Base-by-base conservation (phyloP, 2,888 invertebrate species). In the Athalia circularis region DNA sequence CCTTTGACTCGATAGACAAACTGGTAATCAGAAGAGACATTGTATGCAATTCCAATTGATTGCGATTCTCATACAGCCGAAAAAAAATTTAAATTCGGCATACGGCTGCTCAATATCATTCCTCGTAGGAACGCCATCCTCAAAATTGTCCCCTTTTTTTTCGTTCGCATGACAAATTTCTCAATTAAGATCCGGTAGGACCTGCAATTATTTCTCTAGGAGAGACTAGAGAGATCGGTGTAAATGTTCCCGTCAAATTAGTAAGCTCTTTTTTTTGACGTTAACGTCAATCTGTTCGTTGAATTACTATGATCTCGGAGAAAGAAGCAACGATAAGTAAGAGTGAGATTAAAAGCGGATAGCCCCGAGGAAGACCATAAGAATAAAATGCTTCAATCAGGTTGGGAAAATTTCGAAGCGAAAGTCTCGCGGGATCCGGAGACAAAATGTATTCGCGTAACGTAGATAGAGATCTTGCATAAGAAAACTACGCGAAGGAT, bases 401-500 rank as follows among this genome's bases (percentile, higher is more conserved):
- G 62, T 75, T 52, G 75, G 61, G 75, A 52, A 75, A 75, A 75
- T 75, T 61, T 61, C 62, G 62, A 75, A 75, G 48, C 62, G 75
- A 75, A 75, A 64, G 59, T 75, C 75, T 62, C 75, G 50, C 11
- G 75, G 62, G 62, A 75, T 75, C 50, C 50, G 45, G 45, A 75
- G 75, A 75, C 75, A 75, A 75, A 75, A 75, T 75, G 62, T 61
- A 75, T 75, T 75, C 75, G 29, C 62, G 61, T 64, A 62, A 75
- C 75, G 75, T 8, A 64, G 75, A 75, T 75, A 75, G 15, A 75
- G 52, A 75, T 75, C 75, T 75, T n/a, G 48, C n/a, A 29, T 29
- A 47, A 72, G 47, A 72, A 72, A 72, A 72, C 72, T 59, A 47
- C 59, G 50, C 47, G 75, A 29, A 64, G 3, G 11, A 45, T 15